Percentiles rank a stretch among this genome's conserved stretches.
Conservation (phyloP, 2,113 vertebrate genomes). For the Tychaedon coryphoeus region DNA sequence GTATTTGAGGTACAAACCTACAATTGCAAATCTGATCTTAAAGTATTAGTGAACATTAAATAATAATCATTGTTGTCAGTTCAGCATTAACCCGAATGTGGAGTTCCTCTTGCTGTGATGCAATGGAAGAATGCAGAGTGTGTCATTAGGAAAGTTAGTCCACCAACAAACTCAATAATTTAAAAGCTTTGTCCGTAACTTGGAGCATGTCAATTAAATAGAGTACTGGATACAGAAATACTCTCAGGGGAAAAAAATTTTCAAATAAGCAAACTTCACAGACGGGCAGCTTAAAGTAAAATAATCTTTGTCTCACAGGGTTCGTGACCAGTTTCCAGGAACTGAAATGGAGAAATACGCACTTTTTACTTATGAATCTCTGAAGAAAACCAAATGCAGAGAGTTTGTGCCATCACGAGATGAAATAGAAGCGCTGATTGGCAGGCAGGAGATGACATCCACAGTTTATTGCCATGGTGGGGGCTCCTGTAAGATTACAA, state of each 20-base stretch:
- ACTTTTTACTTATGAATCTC: slow-evolving; percentile 84
- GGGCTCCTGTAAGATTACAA: slow-evolving; percentile 95
- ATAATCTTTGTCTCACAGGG: slow-evolving; percentile 71
- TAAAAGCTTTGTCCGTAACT: background rate
- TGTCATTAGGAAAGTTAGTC: background rate
- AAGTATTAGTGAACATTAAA: background rate
- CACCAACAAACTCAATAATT: background rate
- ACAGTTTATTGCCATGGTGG: slow-evolving; percentile 94
- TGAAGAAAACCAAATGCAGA: slow-evolving; percentile 87
- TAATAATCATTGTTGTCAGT: background rate
- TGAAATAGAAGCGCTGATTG: slow-evolving; percentile 89
- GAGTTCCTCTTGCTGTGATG: background rate
- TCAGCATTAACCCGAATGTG: background rate
- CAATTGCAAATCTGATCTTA: background rate
- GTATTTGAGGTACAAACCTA: background rate
- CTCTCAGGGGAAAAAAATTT: background rate
- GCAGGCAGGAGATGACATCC: slow-evolving; percentile 91
- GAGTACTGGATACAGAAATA: background rate
- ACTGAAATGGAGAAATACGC: slow-evolving; percentile 92
- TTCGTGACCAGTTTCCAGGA: slow-evolving; percentile 85
- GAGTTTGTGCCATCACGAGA: slow-evolving; percentile 92
- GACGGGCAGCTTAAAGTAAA: background rate
- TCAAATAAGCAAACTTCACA: background rate
- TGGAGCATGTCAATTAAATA: background rate
- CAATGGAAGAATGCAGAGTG: background rate